Evolutionary conservation across 2,113 vertebrate genomes (phyloP), one percentile per base, ranked within the genome.

Genomic region (Tachysurus vachellii): DNA sequence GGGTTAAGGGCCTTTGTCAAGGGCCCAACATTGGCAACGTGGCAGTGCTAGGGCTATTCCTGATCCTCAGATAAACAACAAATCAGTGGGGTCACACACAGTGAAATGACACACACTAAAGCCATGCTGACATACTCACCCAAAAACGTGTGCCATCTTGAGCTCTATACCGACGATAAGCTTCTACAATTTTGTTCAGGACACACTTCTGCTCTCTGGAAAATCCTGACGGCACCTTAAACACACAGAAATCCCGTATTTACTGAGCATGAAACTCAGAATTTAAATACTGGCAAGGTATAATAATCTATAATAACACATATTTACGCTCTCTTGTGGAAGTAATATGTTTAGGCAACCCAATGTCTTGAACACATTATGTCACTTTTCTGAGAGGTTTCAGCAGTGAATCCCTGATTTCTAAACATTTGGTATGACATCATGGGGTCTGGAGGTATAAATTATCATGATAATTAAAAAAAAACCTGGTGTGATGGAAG

Each of bases 181-280:
- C 96, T 89, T 96, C 94, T 89, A 97, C 96, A 91, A 97, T 96
- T 90, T 95, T 94, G 88, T 97, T 96, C 90, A 98, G 95, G 0
- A 97, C 90, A 83, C 94, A 94, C 91, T 95, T 95, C 93, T 99
- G 97, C 57, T 96, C 96, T 85, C 88, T 86, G 21, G 91, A 95
- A 79, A 95, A 81, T 83, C 90, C 62, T 85, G 94, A 91, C 81
- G 93, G 93, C 47, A 96, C 91, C 94, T 97, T 93, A 84, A 93
- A 53, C 13, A 89, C 88, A 94, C 53, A 94, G 90, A 83, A 90
- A 77, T 71, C 88, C 8, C 73, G 14, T 76, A 9, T 6, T 54
- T 31, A 70, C 9, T 64, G 47, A 16, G 19, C 68, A 42, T 42
- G 68, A 56, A 56, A 77, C 73, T 54, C 12, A 59, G 66, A 68